phyloP scores from a whole-genome alignment of 2,888 invertebrate genomes.

The Apamea sordens region DNA sequence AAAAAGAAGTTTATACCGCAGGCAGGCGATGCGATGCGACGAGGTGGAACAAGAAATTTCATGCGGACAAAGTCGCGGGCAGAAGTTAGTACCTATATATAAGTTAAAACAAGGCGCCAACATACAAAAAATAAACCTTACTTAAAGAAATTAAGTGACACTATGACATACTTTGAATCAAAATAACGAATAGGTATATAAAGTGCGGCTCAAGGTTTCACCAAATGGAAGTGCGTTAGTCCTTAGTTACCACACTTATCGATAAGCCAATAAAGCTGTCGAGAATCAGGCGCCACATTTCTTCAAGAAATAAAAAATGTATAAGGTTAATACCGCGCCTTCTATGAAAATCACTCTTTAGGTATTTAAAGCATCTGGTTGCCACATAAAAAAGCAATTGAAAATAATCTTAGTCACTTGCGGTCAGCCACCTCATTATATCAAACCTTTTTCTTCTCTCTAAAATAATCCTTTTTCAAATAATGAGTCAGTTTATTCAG shows the following conservation, averaged over 20 bases:
- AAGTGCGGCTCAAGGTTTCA: background rate
- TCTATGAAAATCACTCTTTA: constrained; percentile 30
- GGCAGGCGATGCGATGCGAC: too few species aligned
- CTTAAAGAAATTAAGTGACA: background rate
- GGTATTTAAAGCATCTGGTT: constrained; percentile 30
- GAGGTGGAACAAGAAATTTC: too few species aligned
- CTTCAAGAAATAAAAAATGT: background rate
- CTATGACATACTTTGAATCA: background rate
- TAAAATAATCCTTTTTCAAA: constrained; percentile 51
- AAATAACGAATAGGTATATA: background rate
- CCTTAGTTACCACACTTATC: background rate
- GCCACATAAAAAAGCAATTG: constrained; percentile 41
- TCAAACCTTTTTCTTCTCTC: constrained; percentile 43
- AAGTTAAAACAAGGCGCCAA: background rate
- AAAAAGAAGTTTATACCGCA: too few species aligned
- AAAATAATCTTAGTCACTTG: constrained; percentile 55
- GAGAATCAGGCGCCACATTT: background rate
- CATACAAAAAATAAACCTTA: background rate
- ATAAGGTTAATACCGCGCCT: background rate
- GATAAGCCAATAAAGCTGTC: background rate
- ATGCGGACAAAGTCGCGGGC: background rate
- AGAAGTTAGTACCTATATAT: background rate
- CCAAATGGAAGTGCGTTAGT: background rate
- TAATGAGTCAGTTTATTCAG: constrained; percentile 55
- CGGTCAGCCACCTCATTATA: constrained; percentile 56